A percentile compares a stretch with the other conserved stretches of the same genome.
phyloP scores from a whole-genome alignment of 1,140 invertebrate genomes.

The Danaus melanippus region DNA sequence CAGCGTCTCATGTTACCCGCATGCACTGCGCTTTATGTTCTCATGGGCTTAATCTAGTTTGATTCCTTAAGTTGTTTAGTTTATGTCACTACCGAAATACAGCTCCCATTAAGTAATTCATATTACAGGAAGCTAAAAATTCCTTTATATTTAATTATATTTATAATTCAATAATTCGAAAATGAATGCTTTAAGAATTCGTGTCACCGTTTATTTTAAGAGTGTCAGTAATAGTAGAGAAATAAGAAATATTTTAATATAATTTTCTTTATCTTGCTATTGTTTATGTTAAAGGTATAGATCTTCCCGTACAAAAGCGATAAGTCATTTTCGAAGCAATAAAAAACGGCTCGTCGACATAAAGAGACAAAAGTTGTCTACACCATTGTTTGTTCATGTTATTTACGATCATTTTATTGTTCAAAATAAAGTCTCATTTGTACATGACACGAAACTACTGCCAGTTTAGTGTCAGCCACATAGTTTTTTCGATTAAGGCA shows the following conservation, averaged over 20 bases:
- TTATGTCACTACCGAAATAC: constrained; percentile 20
- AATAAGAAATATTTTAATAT: no score
- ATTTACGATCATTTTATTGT: constrained; percentile 21
- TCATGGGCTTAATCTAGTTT: constrained; percentile 41
- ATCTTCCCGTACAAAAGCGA: constrained; percentile 15
- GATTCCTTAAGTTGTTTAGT: constrained; percentile 23
- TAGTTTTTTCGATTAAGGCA: constrained; percentile 11
- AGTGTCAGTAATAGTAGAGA: no score
- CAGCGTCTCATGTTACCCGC: constrained; percentile 51
- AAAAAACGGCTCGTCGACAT: constrained; percentile 17
- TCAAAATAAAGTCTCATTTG: constrained; percentile 19
- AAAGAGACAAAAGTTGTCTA: constrained; percentile 17
- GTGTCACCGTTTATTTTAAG: no score
- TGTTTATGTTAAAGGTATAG: not conserved
- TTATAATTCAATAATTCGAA: no score
- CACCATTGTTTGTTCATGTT: constrained; percentile 17
- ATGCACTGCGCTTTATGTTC: constrained; percentile 47
- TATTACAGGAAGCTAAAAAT: no score
- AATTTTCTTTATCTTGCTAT: no score
- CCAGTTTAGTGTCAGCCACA: constrained; percentile 13
- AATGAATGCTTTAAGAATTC: no score
- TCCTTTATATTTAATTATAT: no score
- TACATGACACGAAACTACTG: constrained; percentile 16
- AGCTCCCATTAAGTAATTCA: no score
- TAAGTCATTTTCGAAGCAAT: constrained; percentile 19